A percentile compares a stretch with the other conserved stretches of the same genome.
Conservation (phyloP, 2,888 invertebrate species). For the Hydrotaea diabolus region DNA sequence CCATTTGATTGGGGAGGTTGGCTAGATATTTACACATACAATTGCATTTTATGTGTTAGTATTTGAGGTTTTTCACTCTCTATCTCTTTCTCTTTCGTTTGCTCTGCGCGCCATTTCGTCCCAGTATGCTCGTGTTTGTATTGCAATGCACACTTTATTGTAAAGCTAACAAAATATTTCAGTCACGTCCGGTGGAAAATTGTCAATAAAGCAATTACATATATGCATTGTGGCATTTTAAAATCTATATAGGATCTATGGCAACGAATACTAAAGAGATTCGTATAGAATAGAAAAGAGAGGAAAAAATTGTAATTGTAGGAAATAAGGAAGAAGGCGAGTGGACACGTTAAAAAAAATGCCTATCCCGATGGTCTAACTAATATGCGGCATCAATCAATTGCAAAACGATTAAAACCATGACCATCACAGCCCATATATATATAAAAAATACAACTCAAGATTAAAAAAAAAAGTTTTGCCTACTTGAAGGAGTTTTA, state of each 20-base stretch:
- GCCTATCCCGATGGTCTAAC: no score
- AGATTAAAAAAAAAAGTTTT: no score
- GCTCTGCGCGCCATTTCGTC: background rate
- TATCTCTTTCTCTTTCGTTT: background rate
- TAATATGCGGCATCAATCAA: no score
- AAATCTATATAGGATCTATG: conserved; percentile 6
- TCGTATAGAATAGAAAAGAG: no score
- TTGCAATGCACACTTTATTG: conserved; percentile 28
- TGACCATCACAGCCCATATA: no score
- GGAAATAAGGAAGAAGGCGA: no score
- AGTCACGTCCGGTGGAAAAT: conserved; percentile 39
- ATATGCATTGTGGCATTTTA: conserved; percentile 37
- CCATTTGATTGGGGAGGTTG: conserved; percentile 12
- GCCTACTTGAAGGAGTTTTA: no score
- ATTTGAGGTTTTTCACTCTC: background rate
- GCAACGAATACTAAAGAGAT: background rate
- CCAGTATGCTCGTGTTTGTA: conserved; percentile 7
- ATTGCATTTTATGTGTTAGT: background rate
- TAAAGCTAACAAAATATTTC: conserved; percentile 11
- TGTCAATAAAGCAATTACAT: conserved; percentile 46
- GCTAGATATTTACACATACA: background rate
- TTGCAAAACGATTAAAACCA: no score
- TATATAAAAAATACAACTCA: no score
- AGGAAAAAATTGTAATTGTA: no score
- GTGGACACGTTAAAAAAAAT: no score